Conservation (phyloP, 2,113 vertebrate genomes). For the Sinocyclocheilus rhinocerous region DNA sequence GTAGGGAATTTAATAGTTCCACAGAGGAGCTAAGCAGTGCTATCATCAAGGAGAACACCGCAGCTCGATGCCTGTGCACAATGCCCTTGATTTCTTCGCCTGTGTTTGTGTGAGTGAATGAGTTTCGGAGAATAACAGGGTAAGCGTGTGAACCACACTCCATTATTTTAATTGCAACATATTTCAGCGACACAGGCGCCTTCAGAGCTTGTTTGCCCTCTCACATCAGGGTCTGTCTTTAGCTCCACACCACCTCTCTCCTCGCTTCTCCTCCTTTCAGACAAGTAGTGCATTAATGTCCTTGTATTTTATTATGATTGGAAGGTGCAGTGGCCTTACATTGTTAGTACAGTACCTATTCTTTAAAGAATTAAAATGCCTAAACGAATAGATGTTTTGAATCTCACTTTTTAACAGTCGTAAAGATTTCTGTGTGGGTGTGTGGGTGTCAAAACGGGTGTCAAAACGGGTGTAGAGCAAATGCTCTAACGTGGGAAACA, state of each 20-base stretch:
- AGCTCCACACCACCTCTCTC: constrained; percentile 8
- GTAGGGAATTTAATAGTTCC: constrained; percentile 23
- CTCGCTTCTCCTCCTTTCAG: constrained; percentile 7
- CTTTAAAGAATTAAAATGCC: neutral
- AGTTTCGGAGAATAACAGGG: constrained; percentile 10
- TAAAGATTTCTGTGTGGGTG: neutral
- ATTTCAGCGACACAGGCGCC: constrained; percentile 44
- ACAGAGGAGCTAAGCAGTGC: constrained; percentile 30
- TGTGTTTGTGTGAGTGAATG: constrained; percentile 12
- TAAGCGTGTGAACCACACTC: neutral
- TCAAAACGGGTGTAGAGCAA: neutral
- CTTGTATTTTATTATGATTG: constrained; percentile 13
- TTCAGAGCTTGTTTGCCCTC: constrained; percentile 12
- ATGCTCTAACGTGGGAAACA: neutral
- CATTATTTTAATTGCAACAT: constrained; percentile 52
- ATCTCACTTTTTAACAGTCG: neutral
- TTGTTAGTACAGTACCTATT: neutral
- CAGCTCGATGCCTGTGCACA: constrained; percentile 18
- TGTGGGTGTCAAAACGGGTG: neutral
- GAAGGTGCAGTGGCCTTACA: neutral
- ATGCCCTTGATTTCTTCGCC: constrained; percentile 36
- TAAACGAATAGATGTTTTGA: neutral
- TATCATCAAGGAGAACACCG: constrained; percentile 29
- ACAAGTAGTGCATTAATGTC: neutral
- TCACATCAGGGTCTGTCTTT: constrained; percentile 30